phyloP scores from a whole-genome alignment of 2,888 invertebrate genomes.

The Pedicia rivosa region DNA sequence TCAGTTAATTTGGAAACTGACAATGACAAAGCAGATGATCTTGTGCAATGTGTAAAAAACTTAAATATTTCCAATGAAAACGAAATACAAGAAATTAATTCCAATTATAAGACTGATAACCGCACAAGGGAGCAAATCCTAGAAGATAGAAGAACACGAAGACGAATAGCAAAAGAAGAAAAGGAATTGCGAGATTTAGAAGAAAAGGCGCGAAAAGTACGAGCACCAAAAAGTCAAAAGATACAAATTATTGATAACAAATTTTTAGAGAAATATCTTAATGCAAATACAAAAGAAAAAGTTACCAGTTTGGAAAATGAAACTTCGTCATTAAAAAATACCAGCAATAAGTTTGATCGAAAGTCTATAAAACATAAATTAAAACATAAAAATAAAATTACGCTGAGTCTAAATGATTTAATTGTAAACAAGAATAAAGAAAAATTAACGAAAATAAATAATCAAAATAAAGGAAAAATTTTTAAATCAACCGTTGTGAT shows the following conservation, averaged over 20 bases:
- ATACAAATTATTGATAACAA: slow-evolving; percentile 1
- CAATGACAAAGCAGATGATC: too few relatives aligned
- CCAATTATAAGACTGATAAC: background rate
- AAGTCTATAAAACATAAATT: slow-evolving; percentile 2
- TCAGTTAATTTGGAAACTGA: too few relatives aligned
- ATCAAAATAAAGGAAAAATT: background rate
- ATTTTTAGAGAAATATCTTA: slow-evolving; percentile 1
- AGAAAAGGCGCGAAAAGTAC: background rate
- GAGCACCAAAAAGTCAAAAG: slow-evolving; percentile 1
- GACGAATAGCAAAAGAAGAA: background rate
- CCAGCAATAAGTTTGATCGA: too few relatives aligned
- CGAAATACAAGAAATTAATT: too few relatives aligned
- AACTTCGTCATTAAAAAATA: too few relatives aligned
- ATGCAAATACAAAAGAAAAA: background rate
- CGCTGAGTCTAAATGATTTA: background rate
- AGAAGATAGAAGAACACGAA: background rate
- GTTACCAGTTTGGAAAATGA: too few relatives aligned
- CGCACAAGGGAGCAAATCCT: background rate
- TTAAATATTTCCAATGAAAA: too few relatives aligned
- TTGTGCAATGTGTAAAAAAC: too few relatives aligned
- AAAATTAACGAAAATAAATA: too few relatives aligned
- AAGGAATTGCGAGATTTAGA: background rate
- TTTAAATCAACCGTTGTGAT: background rate
- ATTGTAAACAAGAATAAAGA: background rate
- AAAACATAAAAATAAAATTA: background rate